Base-by-base conservation (phyloP, 2,888 invertebrate species). In the Oligia fasciuncula region DNA sequence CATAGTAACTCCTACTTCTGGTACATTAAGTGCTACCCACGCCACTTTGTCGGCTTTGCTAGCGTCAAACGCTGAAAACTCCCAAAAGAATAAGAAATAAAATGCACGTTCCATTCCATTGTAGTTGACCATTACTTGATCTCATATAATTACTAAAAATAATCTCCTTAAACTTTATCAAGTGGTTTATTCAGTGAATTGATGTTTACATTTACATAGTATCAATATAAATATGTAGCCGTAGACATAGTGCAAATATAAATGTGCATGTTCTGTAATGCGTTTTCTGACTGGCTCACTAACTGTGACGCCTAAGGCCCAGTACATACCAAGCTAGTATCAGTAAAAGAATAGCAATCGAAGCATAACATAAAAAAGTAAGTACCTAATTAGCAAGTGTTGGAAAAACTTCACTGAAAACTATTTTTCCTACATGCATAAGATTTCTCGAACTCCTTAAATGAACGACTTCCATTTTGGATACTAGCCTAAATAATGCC, bases 11-110 rank as follows among this genome's bases (percentile, higher is more conserved):
- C 93, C 95, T 2, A 92, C 95, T 3, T 93, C 96, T 11, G 96
- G 96, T 11, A 96, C 95, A 60, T 88, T 97, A 68, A 97, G 97
- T 79, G 97, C 97, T 6, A 97, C 97, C 0, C 97, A 97, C 80
- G 97, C 97, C 11, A 97, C 97, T 0, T 86, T 97, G 8, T 96
- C 97, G 0, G 97, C 97, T 73, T 87, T 97, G 77, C 89, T 97
- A 76, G 92, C 96, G 57, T 95, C 96, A 1, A 93, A 91, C 51
- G 91, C 87, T 23, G 90, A 91, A 40, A 89, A 89, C 35, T 80
- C 84, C 6, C 85, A 88, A 76, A 84, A 90, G 76, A 84, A 77
- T 70, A 91, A 90, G 73, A 90, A 91, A 73, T 90, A 73, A 90
- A 70, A 82, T 80, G 76, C 77, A 81, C 35, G 13, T 79, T 67